Percentiles rank a stretch among this genome's conserved stretches.
Conservation (phyloP, 30 jellyfish, hydroid and myxozoan genomes). For the Cassiopea andromeda region DNA sequence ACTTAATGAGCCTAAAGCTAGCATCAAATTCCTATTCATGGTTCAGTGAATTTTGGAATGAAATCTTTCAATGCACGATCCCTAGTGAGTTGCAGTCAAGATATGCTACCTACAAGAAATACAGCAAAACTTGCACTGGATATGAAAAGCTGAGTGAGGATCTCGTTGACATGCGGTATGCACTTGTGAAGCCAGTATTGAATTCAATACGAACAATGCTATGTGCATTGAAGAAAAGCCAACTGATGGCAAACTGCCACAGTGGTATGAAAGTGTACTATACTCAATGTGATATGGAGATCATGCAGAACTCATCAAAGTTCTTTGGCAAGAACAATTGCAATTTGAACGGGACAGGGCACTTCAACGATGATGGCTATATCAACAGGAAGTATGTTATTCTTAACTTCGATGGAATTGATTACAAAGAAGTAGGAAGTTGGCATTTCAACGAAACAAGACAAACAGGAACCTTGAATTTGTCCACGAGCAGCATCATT, state of each 20-base stretch:
- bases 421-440: constrained; percentile 21
- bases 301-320: background rate
- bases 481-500: background rate
- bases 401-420: constrained; percentile 14
- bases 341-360: background rate
- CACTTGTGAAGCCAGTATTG: constrained; percentile 49
- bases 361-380: constrained; percentile 14
- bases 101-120: constrained; percentile 2
- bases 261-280: background rate
- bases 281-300: background rate
- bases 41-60: constrained; percentile 76
- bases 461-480: background rate
- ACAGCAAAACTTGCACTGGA: constrained; percentile 48
- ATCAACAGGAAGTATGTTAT: background rate
- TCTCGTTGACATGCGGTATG: constrained; percentile 11
- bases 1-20: constrained; percentile 43
- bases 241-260: background rate
- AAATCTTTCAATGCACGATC: constrained; percentile 63
- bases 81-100: background rate
- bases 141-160: constrained; percentile 32
- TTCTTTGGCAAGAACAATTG: background rate
- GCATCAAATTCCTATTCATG: constrained; percentile 4
- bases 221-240: constrained; percentile 35
- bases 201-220: constrained; percentile 28
- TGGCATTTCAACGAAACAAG: background rate